Conservation (phyloP, 2,113 vertebrate species). For the Takifugu bimaculatus region DNA sequence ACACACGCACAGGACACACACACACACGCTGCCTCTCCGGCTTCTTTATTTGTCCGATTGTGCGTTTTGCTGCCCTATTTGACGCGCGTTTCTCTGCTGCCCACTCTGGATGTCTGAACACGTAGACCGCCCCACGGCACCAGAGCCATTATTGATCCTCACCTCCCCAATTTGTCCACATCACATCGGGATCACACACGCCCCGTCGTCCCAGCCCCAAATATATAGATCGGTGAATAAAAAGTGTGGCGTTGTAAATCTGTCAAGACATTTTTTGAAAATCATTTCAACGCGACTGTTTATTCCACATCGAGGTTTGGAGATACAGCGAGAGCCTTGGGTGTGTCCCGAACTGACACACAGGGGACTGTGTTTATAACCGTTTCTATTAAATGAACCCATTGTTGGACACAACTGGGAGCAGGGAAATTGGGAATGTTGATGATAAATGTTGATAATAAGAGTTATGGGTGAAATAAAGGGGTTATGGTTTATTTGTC, state of each 20-base stretch:
- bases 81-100: slow-evolving; percentile 21
- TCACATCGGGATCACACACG: slow-evolving; percentile 33
- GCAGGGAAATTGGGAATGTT: neutral
- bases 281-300: slow-evolving; percentile 27
- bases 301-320: slow-evolving; percentile 57
- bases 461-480: slow-evolving; percentile 16
- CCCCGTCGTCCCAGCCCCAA: slow-evolving; percentile 14
- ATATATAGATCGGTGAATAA: slow-evolving; percentile 42
- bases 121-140: slow-evolving; percentile 40
- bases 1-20: slow-evolving; percentile 49
- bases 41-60: slow-evolving; percentile 4
- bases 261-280: slow-evolving; percentile 24
- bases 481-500: slow-evolving; percentile 41
- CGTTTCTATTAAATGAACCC: neutral
- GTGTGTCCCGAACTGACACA: slow-evolving; percentile 78
- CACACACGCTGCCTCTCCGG: slow-evolving; percentile 6
- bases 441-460: neutral
- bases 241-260: slow-evolving; percentile 24
- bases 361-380: slow-evolving; percentile 65
- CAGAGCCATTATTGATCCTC: slow-evolving; percentile 58
- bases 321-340: slow-evolving; percentile 73
- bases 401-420: neutral
- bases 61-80: slow-evolving; percentile 18
- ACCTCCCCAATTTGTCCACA: slow-evolving; percentile 49
- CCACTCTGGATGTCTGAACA: slow-evolving; percentile 49